Evolutionary conservation across 2,113 vertebrate species (phyloP), one percentile per base, ranked within the genome.

Genomic region (Sialia sialis): DNA sequence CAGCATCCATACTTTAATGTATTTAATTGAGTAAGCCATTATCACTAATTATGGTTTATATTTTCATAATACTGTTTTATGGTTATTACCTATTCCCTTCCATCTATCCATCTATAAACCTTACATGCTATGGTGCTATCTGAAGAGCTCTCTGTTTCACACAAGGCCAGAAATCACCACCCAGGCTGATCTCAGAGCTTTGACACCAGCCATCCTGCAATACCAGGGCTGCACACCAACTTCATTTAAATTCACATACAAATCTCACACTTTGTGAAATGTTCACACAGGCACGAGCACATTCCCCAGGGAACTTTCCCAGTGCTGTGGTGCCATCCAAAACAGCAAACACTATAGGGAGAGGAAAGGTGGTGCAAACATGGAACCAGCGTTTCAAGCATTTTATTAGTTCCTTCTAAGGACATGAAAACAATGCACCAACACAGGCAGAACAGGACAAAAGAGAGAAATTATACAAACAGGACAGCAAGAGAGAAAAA

Each of bases 1-100:
- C 84, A 77, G 89, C 78, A 90, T 89, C 84, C 78, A 73, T 85
- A 80, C 85, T 93, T 95, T 79, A 93, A 79, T 85, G 51, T 77
- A 91, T 93, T 93, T 94, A 95, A 96, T 96, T 95, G 93, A 95
- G 85, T 91, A 95, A 93, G 52, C 52, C 55, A 94, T 96, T 96
- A 93, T 82, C 63, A 48, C 78, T 95, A 94, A 96, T 95, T 95
- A 94, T 70, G 52, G 84, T 90, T 95, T 94, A 94, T 95, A 93
- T 95, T 95, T 95, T 95, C 84, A 88, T 95, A 95, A 95, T 88
- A 80, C 27, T 52, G 63, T 67, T 96, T 97, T 95, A 96, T 86
- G 91, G 93, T 96, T 95, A 96, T 96, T 96, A 87, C 75, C 68
- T 83, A 91, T 85, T 94, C 81, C 91, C 86, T 94, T 95, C 81